Base-by-base conservation (phyloP, 2,888 invertebrate species). In the Diarsia rubi region DNA sequence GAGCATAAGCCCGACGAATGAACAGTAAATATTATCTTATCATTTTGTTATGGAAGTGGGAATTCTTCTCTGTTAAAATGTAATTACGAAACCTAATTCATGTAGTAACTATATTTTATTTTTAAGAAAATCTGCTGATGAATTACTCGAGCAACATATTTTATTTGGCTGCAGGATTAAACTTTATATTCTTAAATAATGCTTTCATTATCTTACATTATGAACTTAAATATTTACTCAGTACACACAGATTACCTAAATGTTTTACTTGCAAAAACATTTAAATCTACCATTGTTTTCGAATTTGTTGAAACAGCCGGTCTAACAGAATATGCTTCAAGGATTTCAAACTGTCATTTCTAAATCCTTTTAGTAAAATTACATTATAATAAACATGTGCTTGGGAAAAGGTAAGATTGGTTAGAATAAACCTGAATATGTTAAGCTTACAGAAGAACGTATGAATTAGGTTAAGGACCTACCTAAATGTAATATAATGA, bases 21-120 rank as follows among this genome's bases (percentile, higher is more conserved):
- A 73, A 76, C 69, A 57, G 70, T 74, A 64, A 82, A 84, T 76
- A 71, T 79, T 86, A 73, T 69, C 72, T 63, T 68, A 79, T 73
- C 27, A 72, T 75, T 75, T 44, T 70, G 42, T 75, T 63, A 45
- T 64, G 19, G 59, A 71, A 71, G 27, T 63, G 24, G 68, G 44
- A 77, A 54, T 62, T 70, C 2, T 70, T 44, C 44, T 24, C 16
- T 8, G 31, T 8, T 21, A 2, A 24, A 54, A 16, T 21, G 47
- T 71, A 54, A 75, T 69, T 69, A 69, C 19, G 47, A 62, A 72
- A 62, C 31, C 31, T 45, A 49, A 81, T 81, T 68, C 75, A 63
- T 49, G 60, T 54, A 3, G 19, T 21, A 45, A 66, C 63, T 68
- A 62, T 8, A 45, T 69, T 57, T 37, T 37, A 37, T 49, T 19